Base-by-base conservation (phyloP, 2,113 vertebrate genomes). In the Irena cyanogastra region DNA sequence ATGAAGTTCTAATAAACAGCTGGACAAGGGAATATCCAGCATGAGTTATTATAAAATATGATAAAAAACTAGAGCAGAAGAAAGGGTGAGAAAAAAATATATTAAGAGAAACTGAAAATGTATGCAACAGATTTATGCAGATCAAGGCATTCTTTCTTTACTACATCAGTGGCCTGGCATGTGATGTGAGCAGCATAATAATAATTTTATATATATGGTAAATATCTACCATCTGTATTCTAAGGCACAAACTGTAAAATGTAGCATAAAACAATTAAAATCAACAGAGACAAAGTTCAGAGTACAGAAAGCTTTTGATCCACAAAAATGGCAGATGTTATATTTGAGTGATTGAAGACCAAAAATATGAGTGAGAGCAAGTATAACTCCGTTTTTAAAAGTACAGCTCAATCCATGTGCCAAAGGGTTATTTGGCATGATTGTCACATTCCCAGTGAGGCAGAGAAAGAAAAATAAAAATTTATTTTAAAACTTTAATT, bases 201-300 rank as follows among this genome's bases (percentile, higher is more conserved):
- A 94, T 95, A 90, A 75, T 90, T 96, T 94, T 86, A 16, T 94
- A 92, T 97, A 94, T 77, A 54, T 86, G 79, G 85, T 28, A 97
- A 96, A 95, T 95, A 95, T 93, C 87, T 95, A 95, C 95, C 95
- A 97, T 95, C 93, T 95, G 95, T 94, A 79, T 95, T 94, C 82
- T 94, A 90, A 54, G 68, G 59, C 90, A 60, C 13, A 4, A 95
- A 83, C 47, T 57, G 21, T 77, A 91, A 94, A 93, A 96, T 86
- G 79, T 82, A 90, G 78, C 54, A 90, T 80, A 96, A 94, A 95
- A 95, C 95, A 97, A 96, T 96, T 94, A 94, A 95, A 91, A 93
- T 93, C 63, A 97, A 93, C 81, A 90, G 64, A 93, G 83, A 89
- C 65, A 80, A 91, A 94, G 56, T 49, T 96, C 86, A 89, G 68